A percentile compares a stretch with the other conserved stretches of the same genome.
These are phyloP conservation scores for Lamellibrachia columna DNA, from an alignment of 2,888 invertebrate genomes.

Conservation along the genomic window DNA sequence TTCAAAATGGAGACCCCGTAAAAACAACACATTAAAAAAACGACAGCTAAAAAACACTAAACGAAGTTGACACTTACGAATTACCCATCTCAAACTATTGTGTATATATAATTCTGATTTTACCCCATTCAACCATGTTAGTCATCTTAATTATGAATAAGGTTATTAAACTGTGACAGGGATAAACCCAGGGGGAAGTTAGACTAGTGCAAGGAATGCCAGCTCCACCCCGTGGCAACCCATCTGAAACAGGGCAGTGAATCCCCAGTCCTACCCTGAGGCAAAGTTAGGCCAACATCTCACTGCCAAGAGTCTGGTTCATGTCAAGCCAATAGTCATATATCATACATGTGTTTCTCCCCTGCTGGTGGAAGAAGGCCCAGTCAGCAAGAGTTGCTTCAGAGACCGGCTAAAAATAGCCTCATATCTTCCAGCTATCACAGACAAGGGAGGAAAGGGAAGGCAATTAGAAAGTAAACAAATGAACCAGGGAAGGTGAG, in stretches of 20 bases:
- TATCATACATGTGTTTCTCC: slow-evolving; percentile 13
- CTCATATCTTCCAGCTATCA: background rate
- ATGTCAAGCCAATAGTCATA: slow-evolving; percentile 7
- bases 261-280: background rate
- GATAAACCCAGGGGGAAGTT: background rate
- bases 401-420: background rate
- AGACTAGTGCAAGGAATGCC: background rate
- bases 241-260: background rate
- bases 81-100: background rate
- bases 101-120: background rate
- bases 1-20: too few relatives aligned
- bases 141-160: background rate
- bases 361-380: background rate
- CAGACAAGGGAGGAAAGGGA: background rate
- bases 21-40: too few relatives aligned
- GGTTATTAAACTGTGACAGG: background rate
- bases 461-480: background rate
- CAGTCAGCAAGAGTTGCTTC: background rate
- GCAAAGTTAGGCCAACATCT: background rate
- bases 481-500: too few relatives aligned
- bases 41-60: too few relatives aligned
- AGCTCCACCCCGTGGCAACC: background rate
- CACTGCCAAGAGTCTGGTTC: background rate
- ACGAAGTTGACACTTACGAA: too few relatives aligned
- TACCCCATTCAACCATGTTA: background rate